Evolutionary conservation across 2,113 vertebrate species (phyloP), one percentile per base, ranked within the genome.

Genomic region (Oncorhynchus gorbuscha): DNA sequence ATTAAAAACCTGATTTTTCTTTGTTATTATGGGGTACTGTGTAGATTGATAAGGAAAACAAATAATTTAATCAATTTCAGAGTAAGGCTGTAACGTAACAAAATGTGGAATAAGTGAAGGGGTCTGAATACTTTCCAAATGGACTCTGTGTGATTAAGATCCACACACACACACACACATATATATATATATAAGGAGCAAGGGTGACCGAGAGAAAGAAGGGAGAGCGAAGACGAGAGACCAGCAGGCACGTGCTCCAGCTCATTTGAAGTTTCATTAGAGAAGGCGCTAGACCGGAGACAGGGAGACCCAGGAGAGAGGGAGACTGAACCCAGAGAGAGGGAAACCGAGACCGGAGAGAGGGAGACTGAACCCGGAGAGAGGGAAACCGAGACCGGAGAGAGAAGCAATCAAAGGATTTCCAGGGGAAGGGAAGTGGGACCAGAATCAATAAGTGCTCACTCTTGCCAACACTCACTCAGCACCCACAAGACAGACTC

Each of bases 391-490:
- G 84, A 91, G 84, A 88, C 88, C 35, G 6, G 35, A 72, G 80
- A 76, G 76, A 92, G 91, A 94, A 93, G 93, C 93, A 95, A 95
- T 95, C 93, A 93, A 78, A 86, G 89, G 87, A 89, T 91, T 90
- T 91, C 90, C 80, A 79, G 77, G 32, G 80, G 76, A 85, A 81
- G 82, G 84, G 78, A 75, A 82, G 78, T 85, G 88, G 84, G 85
- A 83, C 85, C 88, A 91, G 93, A 92, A 94, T 94, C 93, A 90
- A 93, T 92, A 92, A 85, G 71, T 79, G 77, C 87, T 91, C 84
- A 84, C 77, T 85, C 80, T 81, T 78, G 48, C 83, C 82, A 66
- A 82, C 82, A 83, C 87, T 87, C 86, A 85, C 83, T 78, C 75
- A 85, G 72, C n/a, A 61, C 69, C 59, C 70, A 76, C 7, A 14